These are phyloP conservation scores for Eulemur macaco DNA, from an alignment of 2,113 vertebrate genomes.

Conservation along the genomic window DNA sequence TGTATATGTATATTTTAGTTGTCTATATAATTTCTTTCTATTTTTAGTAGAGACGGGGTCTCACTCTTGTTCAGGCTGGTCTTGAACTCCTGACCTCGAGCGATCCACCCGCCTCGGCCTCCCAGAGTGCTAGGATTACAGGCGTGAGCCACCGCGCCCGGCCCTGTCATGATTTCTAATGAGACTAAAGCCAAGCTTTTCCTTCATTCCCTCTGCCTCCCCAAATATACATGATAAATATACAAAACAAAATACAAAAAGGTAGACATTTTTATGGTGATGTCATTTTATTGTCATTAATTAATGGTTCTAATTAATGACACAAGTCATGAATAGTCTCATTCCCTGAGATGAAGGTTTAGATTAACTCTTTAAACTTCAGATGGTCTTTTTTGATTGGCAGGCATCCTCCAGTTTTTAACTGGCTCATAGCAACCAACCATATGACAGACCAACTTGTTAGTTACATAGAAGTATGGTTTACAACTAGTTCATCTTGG, in stretches of 20 bases:
- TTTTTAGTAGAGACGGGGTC: too few relatives aligned
- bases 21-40: too few relatives aligned
- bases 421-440: not conserved
- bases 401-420: not conserved
- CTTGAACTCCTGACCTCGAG: too few relatives aligned
- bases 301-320: not conserved
- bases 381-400: not conserved
- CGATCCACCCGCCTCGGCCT: too few relatives aligned
- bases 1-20: too few relatives aligned
- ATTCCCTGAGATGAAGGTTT: not conserved
- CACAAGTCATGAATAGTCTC: not conserved
- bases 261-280: not conserved
- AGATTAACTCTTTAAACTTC: slow-evolving; percentile 18
- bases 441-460: not conserved
- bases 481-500: not conserved
- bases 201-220: not conserved
- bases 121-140: too few relatives aligned
- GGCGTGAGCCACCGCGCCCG: too few relatives aligned
- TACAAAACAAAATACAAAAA: not conserved
- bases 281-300: not conserved
- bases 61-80: too few relatives aligned
- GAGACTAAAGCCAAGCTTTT: slow-evolving; percentile 5
- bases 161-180: not conserved
- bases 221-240: not conserved
- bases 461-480: not conserved